Conservation (phyloP, 2,888 invertebrate genomes). For the Thera obeliscata region DNA sequence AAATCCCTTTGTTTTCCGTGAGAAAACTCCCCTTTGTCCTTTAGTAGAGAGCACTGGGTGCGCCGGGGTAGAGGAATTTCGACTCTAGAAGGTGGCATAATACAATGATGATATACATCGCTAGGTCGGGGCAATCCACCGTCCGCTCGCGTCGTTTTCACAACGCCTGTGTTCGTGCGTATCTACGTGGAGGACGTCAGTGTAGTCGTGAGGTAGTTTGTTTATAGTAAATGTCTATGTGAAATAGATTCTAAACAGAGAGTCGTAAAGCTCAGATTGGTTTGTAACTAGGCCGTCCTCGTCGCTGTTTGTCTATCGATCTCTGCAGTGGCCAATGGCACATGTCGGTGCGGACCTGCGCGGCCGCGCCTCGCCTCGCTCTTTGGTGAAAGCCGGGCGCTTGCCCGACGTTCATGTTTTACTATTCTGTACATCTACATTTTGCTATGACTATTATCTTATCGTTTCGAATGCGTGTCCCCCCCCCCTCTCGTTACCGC, state of each 20-base stretch:
- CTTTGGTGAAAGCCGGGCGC: conserved; percentile 79
- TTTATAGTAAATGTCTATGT: conserved; percentile 79
- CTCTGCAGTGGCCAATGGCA: conserved; percentile 86
- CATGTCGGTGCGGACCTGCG: conserved; percentile 83
- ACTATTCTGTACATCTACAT: conserved; percentile 57
- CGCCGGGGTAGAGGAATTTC: conserved; percentile 78
- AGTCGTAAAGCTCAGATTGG: conserved; percentile 72
- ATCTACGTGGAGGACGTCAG: conserved; percentile 70
- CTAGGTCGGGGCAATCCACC: conserved; percentile 68
- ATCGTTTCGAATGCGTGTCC: conserved; percentile 63
- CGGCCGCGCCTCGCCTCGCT: conserved; percentile 71
- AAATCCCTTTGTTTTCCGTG: conserved; percentile 79
- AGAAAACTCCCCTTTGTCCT: conserved; percentile 81
- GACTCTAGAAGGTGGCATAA: conserved; percentile 81
- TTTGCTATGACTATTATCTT: conserved; percentile 62
- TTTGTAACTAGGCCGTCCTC: conserved; percentile 81
- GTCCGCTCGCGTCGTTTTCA: conserved; percentile 77
- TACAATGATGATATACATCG: conserved; percentile 74
- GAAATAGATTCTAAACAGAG: conserved; percentile 67
- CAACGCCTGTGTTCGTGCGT: conserved; percentile 69
- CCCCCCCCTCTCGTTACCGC: conserved; percentile 42
- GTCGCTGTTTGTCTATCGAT: conserved; percentile 86
- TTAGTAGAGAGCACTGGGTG: conserved; percentile 75
- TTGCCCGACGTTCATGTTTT: conserved; percentile 52
- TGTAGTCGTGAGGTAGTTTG: conserved; percentile 83